A percentile compares a stretch with the other conserved stretches of the same genome.
These are phyloP conservation scores for Hippocampus abdominalis DNA, from an alignment of 2,113 vertebrate genomes.

Conservation along the genomic window DNA sequence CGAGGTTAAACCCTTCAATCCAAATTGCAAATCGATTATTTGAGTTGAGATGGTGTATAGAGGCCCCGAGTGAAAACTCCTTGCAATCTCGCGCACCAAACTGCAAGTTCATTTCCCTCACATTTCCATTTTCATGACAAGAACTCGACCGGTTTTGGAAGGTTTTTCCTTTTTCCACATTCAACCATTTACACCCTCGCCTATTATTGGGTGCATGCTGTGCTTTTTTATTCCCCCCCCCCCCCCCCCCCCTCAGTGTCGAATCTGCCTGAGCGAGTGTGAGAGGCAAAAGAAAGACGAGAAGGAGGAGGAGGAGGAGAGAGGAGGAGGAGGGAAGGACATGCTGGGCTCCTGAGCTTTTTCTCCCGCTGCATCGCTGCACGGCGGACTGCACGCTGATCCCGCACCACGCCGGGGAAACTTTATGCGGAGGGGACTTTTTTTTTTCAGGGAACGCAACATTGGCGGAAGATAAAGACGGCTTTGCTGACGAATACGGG, in stretches of 20 bases:
- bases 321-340: slow-evolving; percentile 23
- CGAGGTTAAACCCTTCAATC: not conserved
- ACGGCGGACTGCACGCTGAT: slow-evolving; percentile 67
- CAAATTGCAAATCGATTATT: not conserved
- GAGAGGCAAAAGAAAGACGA: slow-evolving; percentile 43
- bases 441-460: not conserved
- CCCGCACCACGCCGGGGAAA: slow-evolving; percentile 33
- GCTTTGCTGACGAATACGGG: not conserved
- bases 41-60: not conserved
- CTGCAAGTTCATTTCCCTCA: slow-evolving; percentile 9
- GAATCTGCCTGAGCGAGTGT: slow-evolving; percentile 57
- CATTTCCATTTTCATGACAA: slow-evolving; percentile 32
- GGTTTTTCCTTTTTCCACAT: slow-evolving; percentile 50
- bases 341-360: slow-evolving; percentile 28
- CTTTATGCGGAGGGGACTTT: slow-evolving; percentile 21
- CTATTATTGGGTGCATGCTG: slow-evolving; percentile 59
- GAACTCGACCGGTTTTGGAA: slow-evolving; percentile 22
- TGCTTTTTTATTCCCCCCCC: slow-evolving; percentile 21
- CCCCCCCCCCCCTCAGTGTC: slow-evolving; percentile 3
- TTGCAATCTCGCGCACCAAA: not conserved
- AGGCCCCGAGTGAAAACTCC: not conserved
- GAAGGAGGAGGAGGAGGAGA: slow-evolving; percentile 23
- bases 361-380: slow-evolving; percentile 52
- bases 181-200: slow-evolving; percentile 41
- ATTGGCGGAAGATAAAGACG: not conserved